phyloP scores from a whole-genome alignment of 1,140 invertebrate genomes.

The Atopsyche davidsoni region DNA sequence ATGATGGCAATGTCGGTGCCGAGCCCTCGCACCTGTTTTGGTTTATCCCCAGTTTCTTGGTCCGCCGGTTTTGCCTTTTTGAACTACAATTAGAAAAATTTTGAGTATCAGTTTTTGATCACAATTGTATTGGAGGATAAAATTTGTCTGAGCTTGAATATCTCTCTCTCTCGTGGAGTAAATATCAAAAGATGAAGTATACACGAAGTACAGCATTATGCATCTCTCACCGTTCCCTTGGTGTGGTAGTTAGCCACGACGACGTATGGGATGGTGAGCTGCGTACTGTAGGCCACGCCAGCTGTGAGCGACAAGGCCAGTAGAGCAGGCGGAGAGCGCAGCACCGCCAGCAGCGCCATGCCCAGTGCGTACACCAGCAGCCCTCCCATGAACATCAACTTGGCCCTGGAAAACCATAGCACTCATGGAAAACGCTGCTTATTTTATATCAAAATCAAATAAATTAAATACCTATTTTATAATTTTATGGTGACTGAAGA shows the following conservation, averaged over 20 bases:
- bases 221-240: constrained; percentile 57
- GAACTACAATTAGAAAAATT: not conserved
- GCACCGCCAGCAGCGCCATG: constrained; percentile 68
- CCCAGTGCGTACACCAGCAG: constrained; percentile 69
- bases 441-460: constrained; percentile 3
- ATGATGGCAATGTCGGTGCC: constrained; percentile 79
- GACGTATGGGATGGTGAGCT: constrained; percentile 84
- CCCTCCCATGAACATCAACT: constrained; percentile 66
- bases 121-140: not conserved
- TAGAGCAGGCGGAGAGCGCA: constrained; percentile 59
- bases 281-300: constrained; percentile 78
- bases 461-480: not conserved
- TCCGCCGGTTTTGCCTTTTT: too few species aligned
- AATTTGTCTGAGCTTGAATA: not conserved
- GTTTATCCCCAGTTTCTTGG: too few species aligned
- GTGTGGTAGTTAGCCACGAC: constrained; percentile 76
- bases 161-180: too few species aligned
- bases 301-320: constrained; percentile 67
- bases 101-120: too few species aligned
- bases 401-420: constrained; percentile 50
- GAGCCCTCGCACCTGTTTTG: constrained; percentile 60
- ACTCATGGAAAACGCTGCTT: not conserved
- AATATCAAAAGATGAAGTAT: not conserved
- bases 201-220: not conserved
- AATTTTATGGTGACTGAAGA: too few species aligned